A percentile compares a stretch with the other conserved stretches of the same genome.
These are phyloP conservation scores for Chunga burmeisteri DNA, from an alignment of 2,113 vertebrate species.

Conservation along the genomic window DNA sequence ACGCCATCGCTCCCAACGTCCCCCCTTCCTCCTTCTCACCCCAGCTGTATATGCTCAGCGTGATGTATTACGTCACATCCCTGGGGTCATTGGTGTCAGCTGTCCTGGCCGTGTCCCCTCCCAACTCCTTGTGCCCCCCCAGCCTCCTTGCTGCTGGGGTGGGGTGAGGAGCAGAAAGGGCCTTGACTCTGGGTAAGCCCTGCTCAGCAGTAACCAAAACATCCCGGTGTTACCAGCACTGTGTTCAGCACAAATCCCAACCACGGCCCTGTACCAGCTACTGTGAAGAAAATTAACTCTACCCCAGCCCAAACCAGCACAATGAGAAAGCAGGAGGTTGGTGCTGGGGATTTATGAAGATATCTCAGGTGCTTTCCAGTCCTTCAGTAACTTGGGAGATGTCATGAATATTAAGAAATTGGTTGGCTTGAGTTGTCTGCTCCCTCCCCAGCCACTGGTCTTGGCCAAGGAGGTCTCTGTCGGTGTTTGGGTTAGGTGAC, in stretches of 20 bases:
- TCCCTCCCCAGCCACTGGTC: background rate
- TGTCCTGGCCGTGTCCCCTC: background rate
- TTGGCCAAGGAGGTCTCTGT: background rate
- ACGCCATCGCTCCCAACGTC: background rate
- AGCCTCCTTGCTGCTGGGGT: background rate
- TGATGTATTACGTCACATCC: background rate
- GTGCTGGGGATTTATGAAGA: background rate
- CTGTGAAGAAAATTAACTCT: background rate
- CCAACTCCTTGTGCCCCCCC: background rate
- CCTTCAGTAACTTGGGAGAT: background rate
- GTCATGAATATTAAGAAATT: background rate
- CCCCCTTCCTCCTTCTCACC: background rate
- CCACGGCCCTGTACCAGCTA: background rate
- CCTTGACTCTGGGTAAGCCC: background rate
- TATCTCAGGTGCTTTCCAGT: background rate
- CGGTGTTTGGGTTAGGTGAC: background rate
- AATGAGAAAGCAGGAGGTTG: background rate
- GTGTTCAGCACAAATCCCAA: background rate
- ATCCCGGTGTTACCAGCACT: background rate
- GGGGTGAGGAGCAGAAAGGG: background rate
- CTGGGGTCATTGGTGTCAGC: background rate
- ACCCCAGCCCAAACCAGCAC: background rate
- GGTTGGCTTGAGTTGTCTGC: background rate
- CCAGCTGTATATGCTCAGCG: background rate
- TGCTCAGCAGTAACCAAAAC: background rate